Conservation (phyloP, 2,797 vertebrate genomes). For the Megalops cyprinoides region DNA sequence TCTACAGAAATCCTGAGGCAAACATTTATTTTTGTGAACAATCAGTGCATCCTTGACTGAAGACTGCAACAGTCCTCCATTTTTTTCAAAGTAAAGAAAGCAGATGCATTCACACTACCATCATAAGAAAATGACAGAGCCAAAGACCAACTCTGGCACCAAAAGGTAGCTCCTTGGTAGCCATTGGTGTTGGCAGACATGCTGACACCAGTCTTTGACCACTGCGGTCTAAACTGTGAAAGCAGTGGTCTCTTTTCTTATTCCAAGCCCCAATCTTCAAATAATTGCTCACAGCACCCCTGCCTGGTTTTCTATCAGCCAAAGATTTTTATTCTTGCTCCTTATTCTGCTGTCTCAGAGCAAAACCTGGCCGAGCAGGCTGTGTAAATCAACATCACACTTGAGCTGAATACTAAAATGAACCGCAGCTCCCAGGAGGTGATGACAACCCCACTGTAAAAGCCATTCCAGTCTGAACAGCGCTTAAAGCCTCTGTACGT, state of each 20-base stretch:
- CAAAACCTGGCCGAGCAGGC: neutral
- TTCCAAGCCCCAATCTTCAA: neutral
- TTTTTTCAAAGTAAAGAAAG: too few species aligned
- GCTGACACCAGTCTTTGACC: slow-evolving; percentile 3
- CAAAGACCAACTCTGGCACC: neutral
- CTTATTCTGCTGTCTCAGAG: neutral
- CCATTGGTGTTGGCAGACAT: neutral
- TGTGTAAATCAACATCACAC: neutral
- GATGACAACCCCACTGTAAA: neutral
- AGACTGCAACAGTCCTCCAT: too few species aligned
- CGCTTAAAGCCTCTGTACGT: neutral
- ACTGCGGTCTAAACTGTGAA: neutral
- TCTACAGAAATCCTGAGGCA: neutral
- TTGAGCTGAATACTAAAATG: neutral
- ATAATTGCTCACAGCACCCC: neutral
- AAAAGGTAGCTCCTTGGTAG: neutral
- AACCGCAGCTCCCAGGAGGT: neutral
- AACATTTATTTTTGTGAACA: neutral
- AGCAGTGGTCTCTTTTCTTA: neutral
- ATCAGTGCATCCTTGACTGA: neutral
- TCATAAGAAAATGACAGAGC: neutral
- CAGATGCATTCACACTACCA: neutral
- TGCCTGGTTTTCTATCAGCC: neutral
- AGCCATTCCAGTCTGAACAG: neutral
- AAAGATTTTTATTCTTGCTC: neutral